Evolutionary conservation across 2,113 vertebrate species (phyloP).

Genomic region (Lucifuga dentata): DNA sequence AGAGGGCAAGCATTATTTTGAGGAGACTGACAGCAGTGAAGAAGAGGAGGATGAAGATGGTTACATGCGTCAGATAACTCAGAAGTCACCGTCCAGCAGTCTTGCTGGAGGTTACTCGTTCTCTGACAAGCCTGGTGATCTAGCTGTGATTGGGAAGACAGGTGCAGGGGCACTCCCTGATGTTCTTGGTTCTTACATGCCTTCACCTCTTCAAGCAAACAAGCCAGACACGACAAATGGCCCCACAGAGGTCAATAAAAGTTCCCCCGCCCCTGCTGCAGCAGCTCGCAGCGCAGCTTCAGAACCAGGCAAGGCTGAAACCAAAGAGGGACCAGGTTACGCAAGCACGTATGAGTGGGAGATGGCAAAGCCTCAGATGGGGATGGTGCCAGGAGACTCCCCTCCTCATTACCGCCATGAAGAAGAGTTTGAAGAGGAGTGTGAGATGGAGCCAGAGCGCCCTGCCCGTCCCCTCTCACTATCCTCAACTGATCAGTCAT

Average conservation of each 20-base stretch:
- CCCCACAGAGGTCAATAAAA: conserved; percentile 85
- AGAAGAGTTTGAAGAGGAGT: conserved; percentile 83
- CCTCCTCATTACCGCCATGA: conserved; percentile 83
- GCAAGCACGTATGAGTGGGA: conserved; percentile 79
- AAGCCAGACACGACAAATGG: conserved; percentile 85
- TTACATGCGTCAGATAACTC: conserved; percentile 77
- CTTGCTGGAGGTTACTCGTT: conserved; percentile 53
- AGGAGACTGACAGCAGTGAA: conserved; percentile 85
- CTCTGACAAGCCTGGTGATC: conserved; percentile 59
- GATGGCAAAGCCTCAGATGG: conserved; percentile 73
- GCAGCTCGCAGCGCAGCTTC: conserved; percentile 52
- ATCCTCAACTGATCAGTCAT: conserved; percentile 84
- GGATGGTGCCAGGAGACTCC: conserved; percentile 80
- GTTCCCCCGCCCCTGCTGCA: conserved; percentile 54
- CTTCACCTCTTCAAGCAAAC: conserved; percentile 56
- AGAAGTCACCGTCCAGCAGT: conserved; percentile 64
- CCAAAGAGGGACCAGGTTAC: conserved; percentile 73
- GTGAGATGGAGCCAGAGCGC: conserved; percentile 84
- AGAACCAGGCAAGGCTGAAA: conserved; percentile 60
- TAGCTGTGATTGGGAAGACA: conserved; percentile 44
- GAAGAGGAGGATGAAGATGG: conserved; percentile 81
- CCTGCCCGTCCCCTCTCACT: conserved; percentile 87
- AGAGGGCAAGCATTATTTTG: conserved; percentile 79
- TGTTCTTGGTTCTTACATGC: conserved; percentile 77
- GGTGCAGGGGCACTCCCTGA: conserved; percentile 70